A percentile compares a stretch with the other conserved stretches of the same genome.
phyloP scores from a whole-genome alignment of 1,140 invertebrate species.

The Drosophila athabasca region DNA sequence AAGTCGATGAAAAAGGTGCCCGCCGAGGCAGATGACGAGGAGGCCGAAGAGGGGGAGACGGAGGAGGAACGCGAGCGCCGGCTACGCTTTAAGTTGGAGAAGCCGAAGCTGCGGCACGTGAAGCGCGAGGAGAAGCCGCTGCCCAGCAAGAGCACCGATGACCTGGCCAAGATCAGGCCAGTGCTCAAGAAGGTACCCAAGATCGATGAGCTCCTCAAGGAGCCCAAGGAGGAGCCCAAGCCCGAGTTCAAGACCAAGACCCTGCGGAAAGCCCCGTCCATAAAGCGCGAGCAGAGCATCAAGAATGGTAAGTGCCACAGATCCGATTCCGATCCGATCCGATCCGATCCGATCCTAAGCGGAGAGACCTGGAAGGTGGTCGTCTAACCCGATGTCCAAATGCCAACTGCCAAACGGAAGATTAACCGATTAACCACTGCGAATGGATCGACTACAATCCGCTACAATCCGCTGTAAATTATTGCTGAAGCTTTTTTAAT shows the following conservation, averaged over 20 bases:
- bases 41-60: conserved; percentile 76
- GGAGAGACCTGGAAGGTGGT: conserved; percentile 39
- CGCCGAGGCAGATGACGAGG: conserved; percentile 66
- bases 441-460: conserved; percentile 54
- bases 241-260: conserved; percentile 82
- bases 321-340: conserved; percentile 1
- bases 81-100: conserved; percentile 77
- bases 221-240: conserved; percentile 82
- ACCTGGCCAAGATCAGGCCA: conserved; percentile 75
- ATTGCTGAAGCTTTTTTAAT: conserved; percentile 65
- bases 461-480: conserved; percentile 65
- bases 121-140: conserved; percentile 80
- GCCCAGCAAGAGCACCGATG: conserved; percentile 78
- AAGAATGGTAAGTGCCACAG: conserved; percentile 75
- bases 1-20: conserved; percentile 78
- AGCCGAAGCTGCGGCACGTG: conserved; percentile 77
- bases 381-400: conserved; percentile 48
- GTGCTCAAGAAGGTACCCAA: conserved; percentile 80
- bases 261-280: conserved; percentile 77
- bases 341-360: conserved; percentile 10
- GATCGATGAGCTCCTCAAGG: conserved; percentile 80
- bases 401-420: conserved; percentile 16
- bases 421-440: conserved; percentile 70
- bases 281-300: conserved; percentile 76
- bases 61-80: conserved; percentile 76